These are phyloP conservation scores for Muntiacus muntjak DNA, from an alignment of 2,113 vertebrate species.

Conservation along the genomic window DNA sequence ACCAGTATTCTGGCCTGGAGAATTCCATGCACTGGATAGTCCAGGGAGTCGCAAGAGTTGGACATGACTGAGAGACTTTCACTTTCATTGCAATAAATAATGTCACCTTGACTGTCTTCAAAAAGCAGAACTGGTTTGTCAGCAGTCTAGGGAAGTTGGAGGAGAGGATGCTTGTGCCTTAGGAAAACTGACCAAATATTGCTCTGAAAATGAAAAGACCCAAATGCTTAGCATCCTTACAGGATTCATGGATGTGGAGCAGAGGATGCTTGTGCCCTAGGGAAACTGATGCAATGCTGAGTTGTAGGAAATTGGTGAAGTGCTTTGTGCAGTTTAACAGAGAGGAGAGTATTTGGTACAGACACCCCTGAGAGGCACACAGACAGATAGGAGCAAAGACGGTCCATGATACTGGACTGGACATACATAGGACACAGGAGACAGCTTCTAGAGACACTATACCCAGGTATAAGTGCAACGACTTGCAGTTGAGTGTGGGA, in stretches of 20 bases:
- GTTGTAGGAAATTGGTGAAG: rapidly evolving
- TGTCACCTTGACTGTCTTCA: background rate
- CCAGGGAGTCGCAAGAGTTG: rapidly evolving
- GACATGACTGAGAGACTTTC: background rate
- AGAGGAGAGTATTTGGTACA: background rate
- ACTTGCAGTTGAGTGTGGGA: background rate
- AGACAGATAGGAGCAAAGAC: background rate
- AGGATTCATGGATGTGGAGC: constrained; percentile 19
- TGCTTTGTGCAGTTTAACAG: background rate
- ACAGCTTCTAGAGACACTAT: background rate
- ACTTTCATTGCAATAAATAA: background rate
- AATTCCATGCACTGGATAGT: background rate
- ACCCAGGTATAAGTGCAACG: too few relatives aligned
- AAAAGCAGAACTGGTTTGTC: background rate
- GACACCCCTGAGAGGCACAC: background rate
- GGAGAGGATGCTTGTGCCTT: background rate
- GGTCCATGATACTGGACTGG: background rate
- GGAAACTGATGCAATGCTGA: background rate
- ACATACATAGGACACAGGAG: background rate
- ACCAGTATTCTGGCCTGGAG: background rate
- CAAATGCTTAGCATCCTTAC: background rate
- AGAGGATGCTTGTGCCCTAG: background rate
- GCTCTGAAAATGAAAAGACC: constrained; percentile 43
- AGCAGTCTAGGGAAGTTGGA: background rate
- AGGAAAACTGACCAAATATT: background rate